A percentile compares a stretch with the other conserved stretches of the same genome.
Conservation (phyloP, 2,797 vertebrate genomes). For the Dryobates pubescens region DNA sequence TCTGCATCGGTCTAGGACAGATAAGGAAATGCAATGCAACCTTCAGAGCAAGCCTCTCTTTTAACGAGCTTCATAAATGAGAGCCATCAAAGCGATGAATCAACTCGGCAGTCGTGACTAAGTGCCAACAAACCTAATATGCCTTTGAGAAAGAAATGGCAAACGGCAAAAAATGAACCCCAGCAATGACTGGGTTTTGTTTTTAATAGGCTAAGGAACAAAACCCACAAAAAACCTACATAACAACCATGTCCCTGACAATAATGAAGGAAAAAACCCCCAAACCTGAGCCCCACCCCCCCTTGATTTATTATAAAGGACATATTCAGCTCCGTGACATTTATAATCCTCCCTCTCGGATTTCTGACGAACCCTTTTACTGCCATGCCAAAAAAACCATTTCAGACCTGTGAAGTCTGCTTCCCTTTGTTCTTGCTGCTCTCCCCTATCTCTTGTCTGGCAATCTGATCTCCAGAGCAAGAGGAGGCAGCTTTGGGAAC, state of each 20-base stretch:
- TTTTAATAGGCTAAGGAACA: background rate
- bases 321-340: background rate
- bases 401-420: slow-evolving; percentile 39
- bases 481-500: slow-evolving; percentile 39
- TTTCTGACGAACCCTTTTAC: background rate
- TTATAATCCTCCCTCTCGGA: background rate
- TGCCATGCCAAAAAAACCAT: background rate
- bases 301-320: background rate
- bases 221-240: fast-evolving
- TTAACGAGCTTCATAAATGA: background rate
- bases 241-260: background rate
- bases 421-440: slow-evolving; percentile 63
- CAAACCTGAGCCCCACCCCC: background rate
- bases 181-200: background rate
- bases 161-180: background rate
- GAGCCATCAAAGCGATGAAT: background rate
- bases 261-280: background rate
- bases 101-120: background rate
- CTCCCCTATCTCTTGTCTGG: slow-evolving; percentile 49
- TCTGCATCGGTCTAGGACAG: slow-evolving; percentile 90
- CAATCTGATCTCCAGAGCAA: slow-evolving; percentile 53
- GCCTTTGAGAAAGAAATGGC: background rate
- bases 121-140: background rate
- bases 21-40: background rate
- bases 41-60: background rate